Conservation (phyloP, 2,113 vertebrate species). For the Leptobrachium leishanense region DNA sequence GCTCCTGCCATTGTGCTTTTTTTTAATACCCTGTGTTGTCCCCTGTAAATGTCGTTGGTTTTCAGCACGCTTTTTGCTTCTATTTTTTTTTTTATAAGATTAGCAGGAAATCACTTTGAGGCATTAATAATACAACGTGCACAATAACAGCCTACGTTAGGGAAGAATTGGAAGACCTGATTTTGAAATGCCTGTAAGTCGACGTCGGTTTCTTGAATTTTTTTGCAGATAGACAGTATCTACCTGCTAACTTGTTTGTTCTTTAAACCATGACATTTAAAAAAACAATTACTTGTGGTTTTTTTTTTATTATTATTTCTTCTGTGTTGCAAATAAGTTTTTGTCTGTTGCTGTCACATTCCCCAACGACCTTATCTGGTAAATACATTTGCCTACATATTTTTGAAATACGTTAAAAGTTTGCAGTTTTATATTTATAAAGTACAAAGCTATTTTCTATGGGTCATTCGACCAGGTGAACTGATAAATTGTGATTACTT, state of each 20-base stretch:
- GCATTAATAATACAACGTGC: constrained; percentile 43
- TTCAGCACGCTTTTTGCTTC: constrained; percentile 43
- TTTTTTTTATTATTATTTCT: background rate
- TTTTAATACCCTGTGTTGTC: constrained; percentile 45
- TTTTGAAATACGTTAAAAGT: no score
- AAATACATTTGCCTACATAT: constrained; percentile 49
- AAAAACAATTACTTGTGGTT: constrained; percentile 27
- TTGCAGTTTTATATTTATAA: no score
- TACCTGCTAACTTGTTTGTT: background rate
- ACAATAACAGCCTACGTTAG: constrained; percentile 41
- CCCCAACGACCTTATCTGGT: constrained; percentile 57
- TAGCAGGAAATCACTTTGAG: constrained; percentile 48
- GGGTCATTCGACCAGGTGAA: no score
- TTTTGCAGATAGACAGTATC: background rate
- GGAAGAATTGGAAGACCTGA: constrained; percentile 30
- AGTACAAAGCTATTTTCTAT: no score
- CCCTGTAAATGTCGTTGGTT: constrained; percentile 35
- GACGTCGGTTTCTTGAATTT: constrained; percentile 1
- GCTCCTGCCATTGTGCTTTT: constrained; percentile 42
- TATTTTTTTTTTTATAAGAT: constrained; percentile 45
- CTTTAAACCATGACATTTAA: constrained; percentile 22
- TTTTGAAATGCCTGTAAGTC: constrained; percentile 7
- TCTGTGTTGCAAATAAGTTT: background rate
- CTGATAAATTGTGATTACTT: no score
- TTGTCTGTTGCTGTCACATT: constrained; percentile 39